phyloP scores from a whole-genome alignment of 2,888 invertebrate genomes.

The Lasioglossum zephyrum region DNA sequence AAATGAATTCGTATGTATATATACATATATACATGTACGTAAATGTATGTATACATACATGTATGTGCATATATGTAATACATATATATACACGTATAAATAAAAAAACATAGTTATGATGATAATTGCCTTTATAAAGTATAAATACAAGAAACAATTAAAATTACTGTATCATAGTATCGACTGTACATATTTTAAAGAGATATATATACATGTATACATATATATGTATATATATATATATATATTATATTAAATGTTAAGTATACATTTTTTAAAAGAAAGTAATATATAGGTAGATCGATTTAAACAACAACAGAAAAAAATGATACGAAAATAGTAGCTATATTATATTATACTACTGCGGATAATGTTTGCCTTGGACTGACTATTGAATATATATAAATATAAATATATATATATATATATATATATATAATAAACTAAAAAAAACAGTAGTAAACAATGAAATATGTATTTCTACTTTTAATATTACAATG shows the following conservation, averaged over 20 bases:
- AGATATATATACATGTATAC: conserved; percentile 73
- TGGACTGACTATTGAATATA: conserved; percentile 82
- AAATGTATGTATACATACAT: conserved; percentile 24
- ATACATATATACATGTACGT: conserved; percentile 21
- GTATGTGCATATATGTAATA: neutral
- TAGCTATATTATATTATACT: conserved; percentile 80
- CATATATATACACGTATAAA: conserved; percentile 61
- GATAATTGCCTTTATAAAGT: conserved; percentile 83
- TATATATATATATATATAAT: conserved; percentile 55
- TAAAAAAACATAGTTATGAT: conserved; percentile 81
- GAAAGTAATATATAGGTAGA: conserved; percentile 84
- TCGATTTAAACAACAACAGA: conserved; percentile 65
- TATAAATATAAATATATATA: neutral
- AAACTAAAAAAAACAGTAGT: conserved; percentile 75
- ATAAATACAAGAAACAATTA: conserved; percentile 80
- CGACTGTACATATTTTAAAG: conserved; percentile 83
- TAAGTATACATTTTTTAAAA: conserved; percentile 84
- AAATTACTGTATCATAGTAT: conserved; percentile 82
- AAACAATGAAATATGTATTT: conserved; percentile 82
- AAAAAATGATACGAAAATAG: conserved; percentile 76
- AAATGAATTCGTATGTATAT: conserved; percentile 41
- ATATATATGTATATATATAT: conserved; percentile 43
- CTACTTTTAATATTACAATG: conserved; percentile 83
- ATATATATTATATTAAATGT: conserved; percentile 80
- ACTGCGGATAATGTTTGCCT: conserved; percentile 84